Evolutionary conservation across 2,888 invertebrate genomes (phyloP).

Genomic region (Cerastis rubricosa): DNA sequence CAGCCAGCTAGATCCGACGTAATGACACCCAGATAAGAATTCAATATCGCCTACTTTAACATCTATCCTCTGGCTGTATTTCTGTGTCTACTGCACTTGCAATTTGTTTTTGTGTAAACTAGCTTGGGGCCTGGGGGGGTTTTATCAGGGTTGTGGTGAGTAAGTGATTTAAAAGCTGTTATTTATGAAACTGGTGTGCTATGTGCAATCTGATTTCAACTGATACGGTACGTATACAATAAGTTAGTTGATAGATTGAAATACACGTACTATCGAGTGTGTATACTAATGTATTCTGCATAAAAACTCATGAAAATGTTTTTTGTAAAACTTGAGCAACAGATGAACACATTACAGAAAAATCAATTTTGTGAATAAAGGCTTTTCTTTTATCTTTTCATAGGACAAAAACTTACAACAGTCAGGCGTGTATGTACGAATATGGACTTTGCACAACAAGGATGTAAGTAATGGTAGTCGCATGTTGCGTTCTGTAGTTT

Average conservation of each 20-base stretch:
- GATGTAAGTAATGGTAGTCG: background rate
- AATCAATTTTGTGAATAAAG: background rate
- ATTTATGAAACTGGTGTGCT: background rate
- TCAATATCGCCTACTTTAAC: conserved; percentile 65
- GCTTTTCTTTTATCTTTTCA: background rate
- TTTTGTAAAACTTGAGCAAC: background rate
- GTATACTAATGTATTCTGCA: background rate
- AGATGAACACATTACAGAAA: background rate
- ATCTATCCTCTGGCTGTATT: conserved; percentile 46
- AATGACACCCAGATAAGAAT: conserved; percentile 68
- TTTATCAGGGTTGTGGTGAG: background rate
- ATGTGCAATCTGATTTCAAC: background rate
- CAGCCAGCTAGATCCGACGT: conserved; percentile 61
- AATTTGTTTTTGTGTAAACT: conserved; percentile 30
- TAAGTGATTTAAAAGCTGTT: conserved; percentile 5
- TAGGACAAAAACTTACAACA: background rate
- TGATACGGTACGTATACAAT: background rate
- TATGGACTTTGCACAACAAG: background rate
- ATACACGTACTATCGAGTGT: background rate
- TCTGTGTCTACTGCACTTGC: conserved; percentile 49
- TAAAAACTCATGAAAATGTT: background rate
- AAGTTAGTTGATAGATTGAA: background rate
- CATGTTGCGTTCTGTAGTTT: background rate
- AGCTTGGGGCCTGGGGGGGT: background rate
- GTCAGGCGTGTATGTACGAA: background rate